phyloP scores from a whole-genome alignment of 1,140 invertebrate genomes.

The Aradophagus sp. region DNA sequence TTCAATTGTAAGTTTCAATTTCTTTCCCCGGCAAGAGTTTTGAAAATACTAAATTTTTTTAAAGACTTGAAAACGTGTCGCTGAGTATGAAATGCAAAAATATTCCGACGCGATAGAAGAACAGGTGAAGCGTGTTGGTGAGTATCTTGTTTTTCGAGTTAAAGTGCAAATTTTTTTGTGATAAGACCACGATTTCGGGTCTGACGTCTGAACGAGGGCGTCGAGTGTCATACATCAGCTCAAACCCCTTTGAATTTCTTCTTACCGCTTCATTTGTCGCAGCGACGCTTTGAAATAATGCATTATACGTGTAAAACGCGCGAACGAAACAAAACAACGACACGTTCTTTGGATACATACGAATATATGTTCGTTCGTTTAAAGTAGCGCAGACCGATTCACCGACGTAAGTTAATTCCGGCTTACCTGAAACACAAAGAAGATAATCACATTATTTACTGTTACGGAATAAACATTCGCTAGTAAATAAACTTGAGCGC shows the following conservation, averaged over 20 bases:
- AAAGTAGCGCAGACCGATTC: no score
- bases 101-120: no score
- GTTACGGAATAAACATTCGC: conserved; percentile 29
- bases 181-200: no score
- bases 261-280: conserved; percentile 34
- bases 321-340: conserved; percentile 37
- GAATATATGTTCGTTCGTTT: no score
- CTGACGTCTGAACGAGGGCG: conserved; percentile 42
- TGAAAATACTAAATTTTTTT: no score
- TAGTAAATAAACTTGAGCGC: no score
- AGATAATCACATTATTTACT: conserved; percentile 43
- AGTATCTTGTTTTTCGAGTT: background rate
- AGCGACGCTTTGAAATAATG: conserved; percentile 20
- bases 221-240: conserved; percentile 20
- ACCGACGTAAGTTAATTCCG: conserved; percentile 22
- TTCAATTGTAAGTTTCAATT: no score
- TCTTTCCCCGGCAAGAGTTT: no score
- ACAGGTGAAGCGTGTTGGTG: no score
- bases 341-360: conserved; percentile 35
- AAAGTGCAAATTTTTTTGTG: no score
- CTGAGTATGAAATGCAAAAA: no score
- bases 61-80: no score
- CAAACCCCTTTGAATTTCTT: conserved; percentile 43
- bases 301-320: conserved; percentile 46
- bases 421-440: conserved; percentile 50